Conservation (phyloP, 2,797 vertebrate genomes). For the Hemitrygon akajei region DNA sequence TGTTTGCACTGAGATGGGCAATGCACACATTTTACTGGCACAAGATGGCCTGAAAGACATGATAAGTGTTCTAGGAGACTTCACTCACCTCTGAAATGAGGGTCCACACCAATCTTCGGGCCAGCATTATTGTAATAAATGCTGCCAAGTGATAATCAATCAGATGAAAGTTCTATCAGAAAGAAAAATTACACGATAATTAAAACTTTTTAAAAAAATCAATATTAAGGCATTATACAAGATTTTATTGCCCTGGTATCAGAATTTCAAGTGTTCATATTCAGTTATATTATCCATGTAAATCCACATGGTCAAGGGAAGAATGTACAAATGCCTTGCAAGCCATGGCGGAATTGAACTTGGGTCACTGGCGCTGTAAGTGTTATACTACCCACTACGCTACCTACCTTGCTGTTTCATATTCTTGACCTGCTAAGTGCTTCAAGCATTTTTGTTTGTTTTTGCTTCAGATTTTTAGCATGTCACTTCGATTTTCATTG, state of each 20-base stretch:
- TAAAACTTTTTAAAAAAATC: not conserved
- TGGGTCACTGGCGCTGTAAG: too few species aligned
- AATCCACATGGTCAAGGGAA: too few species aligned
- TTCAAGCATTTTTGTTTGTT: too few species aligned
- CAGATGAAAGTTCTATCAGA: slow-evolving; percentile 86
- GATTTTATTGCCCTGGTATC: not conserved
- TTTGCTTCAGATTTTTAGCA: too few species aligned
- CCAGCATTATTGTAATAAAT: slow-evolving; percentile 96
- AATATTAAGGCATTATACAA: not conserved
- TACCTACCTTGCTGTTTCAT: too few species aligned
- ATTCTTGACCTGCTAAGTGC: too few species aligned
- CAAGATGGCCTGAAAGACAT: not conserved
- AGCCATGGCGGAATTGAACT: too few species aligned
- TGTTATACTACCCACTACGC: too few species aligned
- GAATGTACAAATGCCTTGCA: too few species aligned
- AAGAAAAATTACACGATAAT: slow-evolving; percentile 35
- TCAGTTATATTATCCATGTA: not conserved
- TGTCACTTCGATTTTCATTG: too few species aligned
- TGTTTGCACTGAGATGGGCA: not conserved
- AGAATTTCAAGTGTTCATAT: not conserved
- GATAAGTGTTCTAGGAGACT: too few species aligned
- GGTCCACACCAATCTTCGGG: slow-evolving; percentile 92
- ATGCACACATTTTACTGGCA: not conserved
- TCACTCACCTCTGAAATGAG: slow-evolving; percentile 83
- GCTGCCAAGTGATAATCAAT: slow-evolving; percentile 95